These are phyloP conservation scores for Alethe diademata DNA, from an alignment of 2,113 vertebrate species.

Conservation along the genomic window DNA sequence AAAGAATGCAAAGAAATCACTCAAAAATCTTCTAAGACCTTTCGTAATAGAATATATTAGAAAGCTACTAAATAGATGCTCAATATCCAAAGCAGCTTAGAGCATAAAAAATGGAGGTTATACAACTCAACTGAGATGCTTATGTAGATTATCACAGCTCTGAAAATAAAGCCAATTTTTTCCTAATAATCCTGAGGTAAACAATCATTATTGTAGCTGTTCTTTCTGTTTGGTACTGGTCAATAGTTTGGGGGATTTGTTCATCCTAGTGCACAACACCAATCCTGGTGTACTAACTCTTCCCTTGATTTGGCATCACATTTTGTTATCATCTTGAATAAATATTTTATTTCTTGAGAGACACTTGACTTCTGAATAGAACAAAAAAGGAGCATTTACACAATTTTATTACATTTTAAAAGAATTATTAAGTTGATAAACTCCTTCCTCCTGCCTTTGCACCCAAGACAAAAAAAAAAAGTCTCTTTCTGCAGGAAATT, in stretches of 20 bases:
- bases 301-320: neutral
- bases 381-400: neutral
- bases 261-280: neutral
- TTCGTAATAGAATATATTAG: neutral
- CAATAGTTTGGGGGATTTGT: neutral
- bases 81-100: neutral
- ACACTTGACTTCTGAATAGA: neutral
- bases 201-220: neutral
- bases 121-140: neutral
- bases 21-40: slow-evolving; percentile 4
- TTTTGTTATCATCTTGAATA: neutral
- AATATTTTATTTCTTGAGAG: neutral
- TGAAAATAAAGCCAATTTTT: neutral
- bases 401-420: neutral
- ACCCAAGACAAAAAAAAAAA: neutral
- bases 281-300: neutral
- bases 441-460: neutral
- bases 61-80: neutral
- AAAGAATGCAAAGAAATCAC: slow-evolving; percentile 12
- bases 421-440: neutral
- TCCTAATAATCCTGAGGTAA: neutral
- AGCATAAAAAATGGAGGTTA: neutral
- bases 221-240: neutral
- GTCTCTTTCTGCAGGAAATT: neutral
- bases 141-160: neutral